Evolutionary conservation across 1,140 invertebrate species (phyloP).

Genomic region (Aphaenogaster floridana): DNA sequence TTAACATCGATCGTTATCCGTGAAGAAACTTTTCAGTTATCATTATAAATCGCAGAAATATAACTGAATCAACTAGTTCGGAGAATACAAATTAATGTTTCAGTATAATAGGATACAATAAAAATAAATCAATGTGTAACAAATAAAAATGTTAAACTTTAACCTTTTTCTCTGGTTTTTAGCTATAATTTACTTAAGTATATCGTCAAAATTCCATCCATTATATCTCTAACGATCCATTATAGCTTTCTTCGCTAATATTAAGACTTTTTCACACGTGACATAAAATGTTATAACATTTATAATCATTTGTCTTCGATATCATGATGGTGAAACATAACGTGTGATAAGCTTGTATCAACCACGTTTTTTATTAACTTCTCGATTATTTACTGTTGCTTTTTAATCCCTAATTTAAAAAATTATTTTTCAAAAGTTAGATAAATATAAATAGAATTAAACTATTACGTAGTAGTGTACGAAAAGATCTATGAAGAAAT

Average conservation of each 20-base stretch:
- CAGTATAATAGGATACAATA: background rate
- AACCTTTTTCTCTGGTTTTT: background rate
- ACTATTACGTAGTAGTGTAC: background rate
- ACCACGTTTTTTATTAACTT: constrained; percentile 1
- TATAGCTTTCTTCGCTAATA: background rate
- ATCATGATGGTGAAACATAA: background rate
- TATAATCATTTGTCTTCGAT: constrained; percentile 36
- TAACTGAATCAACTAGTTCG: background rate
- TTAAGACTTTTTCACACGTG: background rate
- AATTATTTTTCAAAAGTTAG: background rate
- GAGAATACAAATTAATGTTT: background rate
- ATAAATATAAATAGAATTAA: background rate
- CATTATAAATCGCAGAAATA: constrained; percentile 1
- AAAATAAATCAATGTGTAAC: background rate
- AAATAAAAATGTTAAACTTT: background rate
- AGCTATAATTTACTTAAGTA: background rate
- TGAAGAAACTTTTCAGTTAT: constrained; percentile 8
- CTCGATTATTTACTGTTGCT: background rate
- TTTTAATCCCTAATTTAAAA: background rate
- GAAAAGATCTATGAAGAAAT: background rate
- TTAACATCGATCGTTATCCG: background rate
- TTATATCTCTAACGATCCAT: background rate
- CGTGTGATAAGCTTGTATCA: constrained; percentile 21
- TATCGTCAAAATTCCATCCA: background rate
- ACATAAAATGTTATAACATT: constrained; percentile 27